Conservation (phyloP, 2,113 vertebrate genomes). For the Nerophis lumbriciformis region DNA sequence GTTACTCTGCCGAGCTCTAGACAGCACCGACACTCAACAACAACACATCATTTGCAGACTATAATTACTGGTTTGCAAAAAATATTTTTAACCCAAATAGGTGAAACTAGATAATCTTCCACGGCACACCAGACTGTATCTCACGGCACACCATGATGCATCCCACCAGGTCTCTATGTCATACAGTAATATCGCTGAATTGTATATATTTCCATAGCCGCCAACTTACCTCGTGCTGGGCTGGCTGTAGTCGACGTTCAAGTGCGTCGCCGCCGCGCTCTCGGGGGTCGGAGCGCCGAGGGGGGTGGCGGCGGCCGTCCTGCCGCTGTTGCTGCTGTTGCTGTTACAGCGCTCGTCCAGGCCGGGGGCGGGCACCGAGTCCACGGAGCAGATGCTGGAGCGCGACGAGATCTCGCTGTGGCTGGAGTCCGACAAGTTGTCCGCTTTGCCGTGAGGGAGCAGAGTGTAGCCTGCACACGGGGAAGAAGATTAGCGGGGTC, state of each 20-base stretch:
- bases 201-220: too few species aligned
- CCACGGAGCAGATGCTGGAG: constrained; percentile 90
- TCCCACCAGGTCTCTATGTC: too few species aligned
- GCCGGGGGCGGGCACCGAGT: constrained; percentile 78
- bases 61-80: too few species aligned
- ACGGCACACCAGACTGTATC: too few species aligned
- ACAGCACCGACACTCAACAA: too few species aligned
- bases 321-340: constrained; percentile 55
- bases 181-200: too few species aligned
- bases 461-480: constrained; percentile 75
- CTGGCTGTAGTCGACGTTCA: constrained; percentile 68
- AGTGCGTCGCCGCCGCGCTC: constrained; percentile 52
- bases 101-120: too few species aligned
- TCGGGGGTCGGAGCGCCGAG: constrained; percentile 59
- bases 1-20: too few species aligned
- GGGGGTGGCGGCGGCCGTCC: neutral
- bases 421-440: constrained; percentile 89
- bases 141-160: neutral
- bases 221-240: constrained; percentile 74
- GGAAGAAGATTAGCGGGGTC: constrained; percentile 7
- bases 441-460: constrained; percentile 76
- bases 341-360: constrained; percentile 71
- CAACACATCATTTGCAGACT: too few species aligned
- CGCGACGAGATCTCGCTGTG: constrained; percentile 94
- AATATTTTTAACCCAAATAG: too few species aligned